Evolutionary conservation across 2,113 vertebrate genomes (phyloP).

Genomic region (Dicerorhinus sumatrensis): DNA sequence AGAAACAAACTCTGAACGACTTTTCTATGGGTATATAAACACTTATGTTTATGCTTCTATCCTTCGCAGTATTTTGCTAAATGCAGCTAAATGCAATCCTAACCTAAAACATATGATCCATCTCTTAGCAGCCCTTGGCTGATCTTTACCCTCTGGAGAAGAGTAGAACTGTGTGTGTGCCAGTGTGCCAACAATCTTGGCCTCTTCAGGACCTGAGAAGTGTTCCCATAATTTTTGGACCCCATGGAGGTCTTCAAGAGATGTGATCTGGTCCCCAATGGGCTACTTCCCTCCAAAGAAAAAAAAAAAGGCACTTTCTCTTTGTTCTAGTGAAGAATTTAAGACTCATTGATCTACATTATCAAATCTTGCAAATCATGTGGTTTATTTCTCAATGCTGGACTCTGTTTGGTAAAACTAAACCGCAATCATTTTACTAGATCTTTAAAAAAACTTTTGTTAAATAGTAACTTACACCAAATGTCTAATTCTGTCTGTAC

Average conservation of each 20-base stretch:
- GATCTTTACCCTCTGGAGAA: background rate
- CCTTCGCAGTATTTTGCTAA: background rate
- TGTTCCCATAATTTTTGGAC: background rate
- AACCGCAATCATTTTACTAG: background rate
- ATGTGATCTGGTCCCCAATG: background rate
- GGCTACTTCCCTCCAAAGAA: background rate
- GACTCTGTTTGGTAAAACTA: background rate
- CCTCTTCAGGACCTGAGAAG: background rate
- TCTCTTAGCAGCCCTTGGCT: background rate
- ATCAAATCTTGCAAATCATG: background rate
- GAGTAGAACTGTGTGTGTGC: background rate
- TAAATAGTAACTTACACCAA: background rate
- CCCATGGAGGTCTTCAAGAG: background rate
- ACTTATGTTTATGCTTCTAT: background rate
- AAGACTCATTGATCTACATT: background rate
- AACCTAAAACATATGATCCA: background rate
- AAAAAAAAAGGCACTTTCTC: background rate
- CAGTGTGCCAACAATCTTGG: background rate
- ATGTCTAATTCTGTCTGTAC: background rate
- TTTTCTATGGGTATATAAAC: background rate
- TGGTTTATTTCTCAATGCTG: background rate
- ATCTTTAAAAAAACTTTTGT: background rate
- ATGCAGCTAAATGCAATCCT: background rate
- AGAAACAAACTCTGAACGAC: background rate
- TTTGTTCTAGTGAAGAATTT: background rate